phyloP scores from a whole-genome alignment of 1,140 invertebrate species.

The Neodiprion lecontei region DNA sequence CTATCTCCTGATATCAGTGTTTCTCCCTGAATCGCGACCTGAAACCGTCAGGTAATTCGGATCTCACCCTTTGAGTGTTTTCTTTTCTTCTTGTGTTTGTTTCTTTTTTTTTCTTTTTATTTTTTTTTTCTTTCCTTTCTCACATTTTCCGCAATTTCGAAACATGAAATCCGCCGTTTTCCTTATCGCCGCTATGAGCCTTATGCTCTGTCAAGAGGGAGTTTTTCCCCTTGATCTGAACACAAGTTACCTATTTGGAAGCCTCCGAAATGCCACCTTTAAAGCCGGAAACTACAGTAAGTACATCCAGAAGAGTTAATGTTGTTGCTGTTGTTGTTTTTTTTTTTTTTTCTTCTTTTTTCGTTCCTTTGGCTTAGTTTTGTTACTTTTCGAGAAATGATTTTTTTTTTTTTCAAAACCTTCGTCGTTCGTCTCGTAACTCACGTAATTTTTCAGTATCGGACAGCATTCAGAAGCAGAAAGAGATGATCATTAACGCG shows the following conservation, averaged over 20 bases:
- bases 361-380: background rate
- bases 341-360: too few species aligned
- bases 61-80: too few species aligned
- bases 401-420: background rate
- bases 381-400: too few species aligned
- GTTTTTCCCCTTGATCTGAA: background rate
- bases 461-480: slow-evolving; percentile 41
- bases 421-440: background rate
- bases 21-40: too few species aligned
- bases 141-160: background rate
- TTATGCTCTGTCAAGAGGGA: background rate
- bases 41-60: too few species aligned
- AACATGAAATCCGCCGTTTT: background rate
- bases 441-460: slow-evolving; percentile 34
- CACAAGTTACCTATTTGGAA: background rate
- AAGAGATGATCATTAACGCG: slow-evolving; percentile 41
- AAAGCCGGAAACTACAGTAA: background rate
- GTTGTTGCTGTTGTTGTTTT: too few species aligned
- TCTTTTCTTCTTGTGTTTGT: background rate
- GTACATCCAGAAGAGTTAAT: background rate
- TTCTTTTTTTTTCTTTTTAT: background rate
- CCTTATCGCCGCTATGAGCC: background rate
- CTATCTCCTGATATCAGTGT: too few species aligned
- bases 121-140: background rate
- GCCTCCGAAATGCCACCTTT: background rate